Evolutionary conservation across 1,140 invertebrate species (phyloP).

Genomic region (Nasonia vitripennis): DNA sequence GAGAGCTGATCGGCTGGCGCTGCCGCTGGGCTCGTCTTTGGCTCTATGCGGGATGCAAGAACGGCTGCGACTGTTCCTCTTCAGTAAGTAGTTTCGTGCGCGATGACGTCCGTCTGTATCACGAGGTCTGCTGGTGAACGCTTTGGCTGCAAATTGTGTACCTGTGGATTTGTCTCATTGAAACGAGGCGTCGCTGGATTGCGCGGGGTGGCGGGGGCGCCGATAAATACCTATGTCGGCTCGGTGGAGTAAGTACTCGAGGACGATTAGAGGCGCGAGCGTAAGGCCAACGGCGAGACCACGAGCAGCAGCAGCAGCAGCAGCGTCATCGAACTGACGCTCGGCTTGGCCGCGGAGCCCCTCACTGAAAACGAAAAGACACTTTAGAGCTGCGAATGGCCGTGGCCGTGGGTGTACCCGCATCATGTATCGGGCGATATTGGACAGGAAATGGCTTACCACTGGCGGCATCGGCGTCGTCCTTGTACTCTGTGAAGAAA

Average conservation of each 20-base stretch:
- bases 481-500: conserved; percentile 24
- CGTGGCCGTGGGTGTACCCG: too few species aligned
- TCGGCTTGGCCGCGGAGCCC: conserved; percentile 22
- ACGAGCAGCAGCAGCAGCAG: not conserved
- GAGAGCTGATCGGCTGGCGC: not conserved
- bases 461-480: not conserved
- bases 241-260: not conserved
- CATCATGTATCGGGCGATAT: too few species aligned
- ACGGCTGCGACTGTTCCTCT: not conserved
- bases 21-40: conserved; percentile 10
- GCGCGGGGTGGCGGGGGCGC: too few species aligned
- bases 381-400: too few species aligned
- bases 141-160: conserved; percentile 50
- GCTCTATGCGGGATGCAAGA: not conserved
- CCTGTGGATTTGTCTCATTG: conserved; percentile 13
- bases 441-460: not conserved
- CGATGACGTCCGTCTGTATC: conserved; percentile 8
- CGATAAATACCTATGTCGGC: conserved; percentile 35
- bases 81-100: not conserved
- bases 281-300: not conserved
- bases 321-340: conserved; percentile 30
- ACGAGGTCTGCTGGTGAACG: conserved; percentile 48
- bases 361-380: conserved; percentile 12
- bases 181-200: too few species aligned
- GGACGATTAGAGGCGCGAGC: conserved; percentile 26